phyloP scores from a whole-genome alignment of 2,113 vertebrate genomes.

The Burhinus oedicnemus region DNA sequence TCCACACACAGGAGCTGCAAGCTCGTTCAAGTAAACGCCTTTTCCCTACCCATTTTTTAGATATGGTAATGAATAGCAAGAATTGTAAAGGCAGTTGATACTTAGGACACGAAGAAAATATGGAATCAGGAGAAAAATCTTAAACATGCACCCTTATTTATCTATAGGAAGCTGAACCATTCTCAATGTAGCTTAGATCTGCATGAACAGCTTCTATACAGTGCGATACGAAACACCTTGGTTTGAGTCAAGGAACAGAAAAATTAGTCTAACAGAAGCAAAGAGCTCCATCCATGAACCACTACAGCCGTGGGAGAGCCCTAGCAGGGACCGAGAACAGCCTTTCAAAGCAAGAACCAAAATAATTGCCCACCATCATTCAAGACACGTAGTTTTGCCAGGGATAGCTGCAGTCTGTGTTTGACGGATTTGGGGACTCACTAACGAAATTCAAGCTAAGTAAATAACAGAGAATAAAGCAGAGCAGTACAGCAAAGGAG shows the following conservation, averaged over 20 bases:
- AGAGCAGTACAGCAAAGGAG: too few relatives aligned
- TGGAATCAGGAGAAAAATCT: neutral
- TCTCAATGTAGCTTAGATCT: rapidly evolving
- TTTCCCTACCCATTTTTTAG: neutral
- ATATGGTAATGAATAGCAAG: neutral
- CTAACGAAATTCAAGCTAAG: too few relatives aligned
- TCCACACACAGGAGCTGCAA: neutral
- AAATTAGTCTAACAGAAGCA: neutral
- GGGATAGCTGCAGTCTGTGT: too few relatives aligned
- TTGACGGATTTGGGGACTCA: too few relatives aligned
- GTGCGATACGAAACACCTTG: rapidly evolving
- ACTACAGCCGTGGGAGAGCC: too few relatives aligned
- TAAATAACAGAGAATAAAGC: too few relatives aligned
- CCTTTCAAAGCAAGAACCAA: too few relatives aligned
- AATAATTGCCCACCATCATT: too few relatives aligned
- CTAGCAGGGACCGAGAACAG: too few relatives aligned
- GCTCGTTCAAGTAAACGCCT: neutral
- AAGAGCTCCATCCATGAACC: too few relatives aligned
- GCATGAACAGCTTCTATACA: neutral
- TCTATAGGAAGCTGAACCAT: neutral
- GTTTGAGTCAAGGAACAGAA: neutral
- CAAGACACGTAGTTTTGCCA: too few relatives aligned
- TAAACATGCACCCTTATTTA: too few relatives aligned
- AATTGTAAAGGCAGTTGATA: neutral
- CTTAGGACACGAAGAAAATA: neutral